Evolutionary conservation across 2,888 invertebrate genomes (phyloP).

Genomic region (Charanyca ferruginea): DNA sequence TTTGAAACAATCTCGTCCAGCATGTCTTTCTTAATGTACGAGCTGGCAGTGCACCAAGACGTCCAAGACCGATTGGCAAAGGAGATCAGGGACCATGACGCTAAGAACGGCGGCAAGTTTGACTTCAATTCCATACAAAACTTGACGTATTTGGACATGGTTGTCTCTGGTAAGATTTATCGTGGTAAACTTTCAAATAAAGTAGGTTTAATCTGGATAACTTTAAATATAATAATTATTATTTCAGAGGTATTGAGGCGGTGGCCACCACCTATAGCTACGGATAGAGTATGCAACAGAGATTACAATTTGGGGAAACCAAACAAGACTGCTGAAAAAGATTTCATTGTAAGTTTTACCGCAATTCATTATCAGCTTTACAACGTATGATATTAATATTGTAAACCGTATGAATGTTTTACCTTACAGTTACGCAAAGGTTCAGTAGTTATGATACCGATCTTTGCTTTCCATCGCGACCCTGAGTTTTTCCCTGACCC

Average conservation of each 20-base stretch:
- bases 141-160: constrained; percentile 86
- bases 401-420: not conserved
- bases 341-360: constrained; percentile 31
- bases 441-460: constrained; percentile 77
- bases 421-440: constrained; percentile 75
- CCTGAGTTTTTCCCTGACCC: constrained; percentile 90
- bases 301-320: constrained; percentile 85
- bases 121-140: constrained; percentile 79
- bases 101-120: constrained; percentile 80
- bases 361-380: not conserved
- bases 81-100: constrained; percentile 74
- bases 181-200: not conserved
- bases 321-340: constrained; percentile 67
- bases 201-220: not conserved
- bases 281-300: constrained; percentile 88
- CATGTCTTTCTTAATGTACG: constrained; percentile 74
- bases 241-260: constrained; percentile 80
- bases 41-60: constrained; percentile 76
- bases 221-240: not conserved
- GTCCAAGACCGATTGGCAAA: constrained; percentile 74
- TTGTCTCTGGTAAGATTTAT: constrained; percentile 77
- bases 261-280: constrained; percentile 83
- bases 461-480: constrained; percentile 87
- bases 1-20: constrained; percentile 76
- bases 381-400: not conserved